A percentile compares a stretch with the other conserved stretches of the same genome.
These are phyloP conservation scores for Pogona vitticeps DNA, from an alignment of 2,113 vertebrate species.

Conservation along the genomic window DNA sequence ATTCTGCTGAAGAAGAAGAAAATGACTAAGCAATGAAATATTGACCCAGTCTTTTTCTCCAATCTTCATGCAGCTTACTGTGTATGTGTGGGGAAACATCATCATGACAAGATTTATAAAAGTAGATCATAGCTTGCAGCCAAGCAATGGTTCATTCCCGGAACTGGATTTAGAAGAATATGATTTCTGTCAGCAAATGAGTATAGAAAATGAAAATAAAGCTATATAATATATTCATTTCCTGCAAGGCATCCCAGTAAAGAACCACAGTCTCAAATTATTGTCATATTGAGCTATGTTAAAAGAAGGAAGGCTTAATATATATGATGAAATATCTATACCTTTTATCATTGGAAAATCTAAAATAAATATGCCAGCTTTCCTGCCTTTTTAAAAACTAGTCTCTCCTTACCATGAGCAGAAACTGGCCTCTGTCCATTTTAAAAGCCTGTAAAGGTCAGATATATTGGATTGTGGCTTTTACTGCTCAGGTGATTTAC, in stretches of 20 bases:
- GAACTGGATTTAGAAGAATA: slow-evolving; percentile 38
- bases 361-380: background rate
- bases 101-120: slow-evolving; percentile 44
- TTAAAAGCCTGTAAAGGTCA: slow-evolving; percentile 11
- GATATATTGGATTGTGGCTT: background rate
- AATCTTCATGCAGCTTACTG: slow-evolving; percentile 27
- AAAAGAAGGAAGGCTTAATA: background rate
- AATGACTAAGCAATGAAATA: slow-evolving; percentile 12
- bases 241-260: slow-evolving; percentile 1
- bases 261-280: background rate
- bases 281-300: slow-evolving; percentile 7
- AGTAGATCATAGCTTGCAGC: slow-evolving; percentile 36
- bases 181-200: slow-evolving; percentile 45
- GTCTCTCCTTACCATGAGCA: background rate
- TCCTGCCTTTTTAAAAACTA: background rate
- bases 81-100: slow-evolving; percentile 9
- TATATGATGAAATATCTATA: background rate
- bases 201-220: slow-evolving; percentile 51
- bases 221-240: slow-evolving; percentile 43
- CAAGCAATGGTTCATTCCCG: slow-evolving; percentile 43
- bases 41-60: background rate
- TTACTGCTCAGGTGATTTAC: background rate
- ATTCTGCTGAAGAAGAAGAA: background rate
- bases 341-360: background rate
- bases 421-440: background rate